A percentile compares a stretch with the other conserved stretches of the same genome.
Evolutionary conservation across 2,113 vertebrate species (phyloP).

Genomic region (Cyprinodon brontotheroides): DNA sequence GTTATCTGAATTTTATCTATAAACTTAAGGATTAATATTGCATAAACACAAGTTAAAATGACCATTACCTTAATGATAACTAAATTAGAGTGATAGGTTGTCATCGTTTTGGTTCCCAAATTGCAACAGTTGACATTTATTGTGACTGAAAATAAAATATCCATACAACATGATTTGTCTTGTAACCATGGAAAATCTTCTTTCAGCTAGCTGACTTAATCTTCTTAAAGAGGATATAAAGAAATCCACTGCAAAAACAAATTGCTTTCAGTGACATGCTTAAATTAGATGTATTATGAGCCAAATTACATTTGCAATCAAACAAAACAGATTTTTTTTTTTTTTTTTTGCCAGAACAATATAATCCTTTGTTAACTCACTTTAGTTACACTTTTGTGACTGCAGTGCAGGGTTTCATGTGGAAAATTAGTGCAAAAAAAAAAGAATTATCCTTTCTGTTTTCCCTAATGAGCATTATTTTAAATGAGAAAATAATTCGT

Average conservation of each 20-base stretch:
- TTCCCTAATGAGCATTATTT: conserved; percentile 4
- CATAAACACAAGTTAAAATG: no score
- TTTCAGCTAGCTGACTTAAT: neutral
- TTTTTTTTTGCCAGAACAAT: conserved; percentile 6
- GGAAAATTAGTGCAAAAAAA: neutral
- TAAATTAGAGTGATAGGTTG: no score
- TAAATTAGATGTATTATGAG: conserved; percentile 10
- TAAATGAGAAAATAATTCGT: neutral
- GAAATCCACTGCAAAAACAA: neutral
- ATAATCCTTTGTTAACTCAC: conserved; percentile 28
- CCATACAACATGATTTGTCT: no score
- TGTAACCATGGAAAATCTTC: no score
- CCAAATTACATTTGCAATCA: conserved; percentile 12
- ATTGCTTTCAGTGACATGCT: neutral
- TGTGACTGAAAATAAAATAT: no score
- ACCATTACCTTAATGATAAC: no score
- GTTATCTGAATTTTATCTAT: no score
- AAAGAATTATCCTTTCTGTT: conserved; percentile 11
- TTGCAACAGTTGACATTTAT: no score
- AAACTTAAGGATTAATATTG: no score
- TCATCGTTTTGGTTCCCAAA: no score
- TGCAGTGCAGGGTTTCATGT: neutral
- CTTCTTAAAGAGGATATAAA: neutral
- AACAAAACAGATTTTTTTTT: conserved; percentile 21
- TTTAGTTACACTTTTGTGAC: conserved; percentile 18